These are phyloP conservation scores for Catamblyrhynchus diadema DNA, from an alignment of 2,797 vertebrate genomes.

Conservation along the genomic window DNA sequence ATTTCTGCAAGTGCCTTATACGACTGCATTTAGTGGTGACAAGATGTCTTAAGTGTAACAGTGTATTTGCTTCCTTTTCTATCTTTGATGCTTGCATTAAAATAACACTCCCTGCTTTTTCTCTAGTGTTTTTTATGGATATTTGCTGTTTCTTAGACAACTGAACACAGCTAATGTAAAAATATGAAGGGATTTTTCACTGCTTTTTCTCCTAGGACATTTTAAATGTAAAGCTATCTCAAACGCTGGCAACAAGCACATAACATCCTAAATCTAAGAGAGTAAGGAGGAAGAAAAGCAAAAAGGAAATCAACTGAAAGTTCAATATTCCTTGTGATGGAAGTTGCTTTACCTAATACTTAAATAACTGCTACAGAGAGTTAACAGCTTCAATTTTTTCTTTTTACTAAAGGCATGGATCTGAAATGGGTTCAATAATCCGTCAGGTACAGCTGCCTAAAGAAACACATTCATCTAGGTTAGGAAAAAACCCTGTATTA, in stretches of 20 bases:
- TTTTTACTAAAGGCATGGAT: not conserved
- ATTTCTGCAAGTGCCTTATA: conserved; percentile 15
- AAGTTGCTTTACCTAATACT: not conserved
- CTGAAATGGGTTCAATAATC: not conserved
- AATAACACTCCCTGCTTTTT: not conserved
- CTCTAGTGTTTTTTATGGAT: not conserved
- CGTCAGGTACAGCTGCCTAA: not conserved
- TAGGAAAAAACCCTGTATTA: not conserved
- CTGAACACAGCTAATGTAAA: not conserved
- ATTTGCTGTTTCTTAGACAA: not conserved
- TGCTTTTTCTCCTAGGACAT: not conserved
- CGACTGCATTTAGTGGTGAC: not conserved
- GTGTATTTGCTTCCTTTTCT: not conserved
- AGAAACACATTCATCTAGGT: not conserved
- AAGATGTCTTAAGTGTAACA: not conserved
- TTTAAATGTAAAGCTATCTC: not conserved
- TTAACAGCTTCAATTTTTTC: not conserved
- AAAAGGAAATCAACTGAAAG: not conserved
- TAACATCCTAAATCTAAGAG: not conserved
- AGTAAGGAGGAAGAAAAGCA: not conserved
- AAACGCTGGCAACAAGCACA: not conserved
- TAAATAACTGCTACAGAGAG: not conserved
- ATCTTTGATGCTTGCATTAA: not conserved
- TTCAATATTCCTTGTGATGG: not conserved
- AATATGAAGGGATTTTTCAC: not conserved